Evolutionary conservation across 2,888 invertebrate species (phyloP).

Genomic region (Cryptocephalus primarius): DNA sequence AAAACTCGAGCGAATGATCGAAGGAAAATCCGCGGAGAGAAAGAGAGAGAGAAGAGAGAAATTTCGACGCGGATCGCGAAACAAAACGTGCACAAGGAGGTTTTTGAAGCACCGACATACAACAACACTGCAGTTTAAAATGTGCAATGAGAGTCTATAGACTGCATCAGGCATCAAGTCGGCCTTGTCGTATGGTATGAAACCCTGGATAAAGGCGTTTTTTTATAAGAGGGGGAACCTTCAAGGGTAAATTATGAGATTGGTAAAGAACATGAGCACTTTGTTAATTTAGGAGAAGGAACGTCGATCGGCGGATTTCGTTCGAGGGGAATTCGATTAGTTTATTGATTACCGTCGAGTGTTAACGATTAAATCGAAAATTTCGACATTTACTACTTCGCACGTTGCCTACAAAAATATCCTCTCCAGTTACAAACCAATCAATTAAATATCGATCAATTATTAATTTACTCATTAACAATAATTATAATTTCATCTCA

Average conservation of each 20-base stretch:
- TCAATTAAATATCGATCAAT: too few relatives aligned
- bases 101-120: constrained; percentile 12
- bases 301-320: constrained; percentile 2
- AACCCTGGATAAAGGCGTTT: constrained; percentile 34
- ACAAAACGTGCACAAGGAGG: neutral
- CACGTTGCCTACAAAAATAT: too few relatives aligned
- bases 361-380: too few relatives aligned
- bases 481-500: too few relatives aligned
- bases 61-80: neutral
- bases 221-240: constrained; percentile 29
- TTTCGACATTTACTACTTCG: too few relatives aligned
- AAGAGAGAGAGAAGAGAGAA: neutral
- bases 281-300: constrained; percentile 15
- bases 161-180: constrained; percentile 25
- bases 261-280: constrained; percentile 20
- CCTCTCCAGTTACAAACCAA: too few relatives aligned
- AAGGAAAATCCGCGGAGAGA: too few relatives aligned
- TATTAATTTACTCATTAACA: too few relatives aligned
- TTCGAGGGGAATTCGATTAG: neutral
- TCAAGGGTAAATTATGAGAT: constrained; percentile 32
- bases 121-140: constrained; percentile 18
- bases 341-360: neutral
- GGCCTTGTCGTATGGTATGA: constrained; percentile 31
- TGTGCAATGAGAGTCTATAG: constrained; percentile 25
- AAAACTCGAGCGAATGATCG: too few relatives aligned